Base-by-base conservation (phyloP, 2,888 invertebrate genomes). In the Chaetoderma sp. region DNA sequence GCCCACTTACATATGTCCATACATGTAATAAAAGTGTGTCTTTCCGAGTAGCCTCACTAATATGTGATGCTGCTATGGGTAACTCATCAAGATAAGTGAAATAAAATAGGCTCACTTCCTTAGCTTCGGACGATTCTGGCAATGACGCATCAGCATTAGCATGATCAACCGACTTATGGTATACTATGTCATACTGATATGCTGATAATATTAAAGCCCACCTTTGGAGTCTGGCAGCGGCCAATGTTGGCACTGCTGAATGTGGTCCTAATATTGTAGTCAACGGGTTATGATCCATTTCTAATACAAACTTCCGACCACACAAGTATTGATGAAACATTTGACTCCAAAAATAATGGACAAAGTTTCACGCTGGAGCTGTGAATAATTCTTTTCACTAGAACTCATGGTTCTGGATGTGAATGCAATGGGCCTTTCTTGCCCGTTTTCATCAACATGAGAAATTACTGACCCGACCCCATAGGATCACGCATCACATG, bases 321-420 rank as follows among this genome's bases (percentile, higher is more conserved):
- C n/a, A n/a, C n/a, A n/a, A n/a, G n/a, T n/a, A n/a, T n/a, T n/a
- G n/a, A n/a, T n/a, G n/a, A n/a, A n/a, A n/a, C 50, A 30, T 50
- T 50, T 50, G 6, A 50, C 50, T 6, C 23, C n/a, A 82, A 86
- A 71, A 71, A 87, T 77, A 5, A 88, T 65, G 13, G 80, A 73
- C 18, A 85, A 71, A 27, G 86, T 83, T 75, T 84, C 86, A 68
- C 84, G 83, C 49, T 87, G 84, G n/a, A 86, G 68, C 65, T 85
- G 83, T 30, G 80, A 77, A 71, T 86, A 86, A 21, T 78, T 75
- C 44, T 72, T 67, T 73, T 86, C 82, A 73, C 78, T 83, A 85
- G 75, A 80, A 77, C 70, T 76, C 63, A 88, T 83, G 55, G 86
- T 85, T 10, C 79, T 76, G 54, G 84, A 87, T 0, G 84, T 86